Conservation (phyloP, 2,113 vertebrate species). For the Sphaerodactylus townsendi region DNA sequence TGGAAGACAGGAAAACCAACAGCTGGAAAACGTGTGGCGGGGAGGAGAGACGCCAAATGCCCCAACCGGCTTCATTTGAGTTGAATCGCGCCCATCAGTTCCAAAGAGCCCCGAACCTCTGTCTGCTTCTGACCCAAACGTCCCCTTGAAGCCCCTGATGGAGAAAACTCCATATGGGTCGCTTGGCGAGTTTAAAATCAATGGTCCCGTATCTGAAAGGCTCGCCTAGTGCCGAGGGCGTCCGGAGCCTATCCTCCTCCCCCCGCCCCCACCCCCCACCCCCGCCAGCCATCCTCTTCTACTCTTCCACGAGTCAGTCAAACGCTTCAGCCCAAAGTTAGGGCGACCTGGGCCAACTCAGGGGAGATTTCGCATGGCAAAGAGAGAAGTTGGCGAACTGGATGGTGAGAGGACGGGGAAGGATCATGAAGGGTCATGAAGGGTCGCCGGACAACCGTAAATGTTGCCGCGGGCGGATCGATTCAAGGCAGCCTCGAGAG, state of each 20-base stretch:
- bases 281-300: conserved; percentile 73
- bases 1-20: no score
- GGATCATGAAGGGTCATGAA: conserved; percentile 66
- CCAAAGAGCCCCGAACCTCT: no score
- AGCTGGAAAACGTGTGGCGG: no score
- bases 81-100: no score
- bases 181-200: conserved; percentile 16
- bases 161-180: not conserved
- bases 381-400: conserved; percentile 40
- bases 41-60: no score
- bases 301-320: conserved; percentile 78
- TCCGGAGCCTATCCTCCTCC: conserved; percentile 71
- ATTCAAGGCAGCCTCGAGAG: conserved; percentile 58
- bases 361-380: conserved; percentile 48
- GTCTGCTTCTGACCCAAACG: no score
- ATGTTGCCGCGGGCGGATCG: conserved; percentile 55
- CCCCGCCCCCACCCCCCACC: no score
- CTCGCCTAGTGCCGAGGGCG: conserved; percentile 68
- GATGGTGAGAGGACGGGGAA: not conserved
- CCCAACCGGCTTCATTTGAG: no score
- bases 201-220: conserved; percentile 52
- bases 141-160: no score
- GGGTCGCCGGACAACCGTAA: conserved; percentile 60
- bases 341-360: conserved; percentile 61
- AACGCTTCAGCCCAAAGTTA: conserved; percentile 70